Base-by-base conservation (phyloP, 2,797 vertebrate species). In the Bradypus variegatus region DNA sequence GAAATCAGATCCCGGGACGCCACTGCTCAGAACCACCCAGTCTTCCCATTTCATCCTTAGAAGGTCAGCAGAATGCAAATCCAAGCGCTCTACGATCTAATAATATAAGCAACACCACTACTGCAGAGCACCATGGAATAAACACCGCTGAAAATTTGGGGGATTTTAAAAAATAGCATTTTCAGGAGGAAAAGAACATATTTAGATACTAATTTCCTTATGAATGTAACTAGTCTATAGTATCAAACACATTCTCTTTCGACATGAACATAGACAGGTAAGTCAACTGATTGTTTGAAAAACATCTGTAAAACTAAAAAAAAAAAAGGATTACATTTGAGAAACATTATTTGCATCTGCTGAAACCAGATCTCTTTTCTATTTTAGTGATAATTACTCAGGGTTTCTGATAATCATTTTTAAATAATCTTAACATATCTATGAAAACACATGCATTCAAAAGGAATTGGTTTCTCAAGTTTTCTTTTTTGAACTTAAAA, bases 91-190 rank as follows among this genome's bases (percentile, higher is more conserved):
- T 18, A 33, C 33, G 11, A 79, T 55, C 55, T 79, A 67, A 31
- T 38, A 65, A 45, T 41, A 45, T 27, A 77, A 72, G 7, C 38
- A 58, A 67, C 8, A 27, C 41, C 38, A 93, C 11, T 38, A 81
- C 91, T 92, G 94, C 58, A 48, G 62, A 50, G 33, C 33, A 85
- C 3, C 31, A 53, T 9, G 16, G 45, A 73, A 72, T 83, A 80
- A 62, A 72, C 36, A 12, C 64, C 72, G 86, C 38, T 36, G 41
- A 89, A 94, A 91, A 69, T 1, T 27, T 3, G 25, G 12, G 50
- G 38, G 8, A 62, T 10, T 48, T 77, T 85, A 86, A 77, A 92
- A 95, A 76, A 77, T 15, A 36, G 33, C 41, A 88, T 70, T 92
- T 88, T 90, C 33, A 77, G 58, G 77, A 80, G 55, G 50, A 84